phyloP scores from a whole-genome alignment of 2,113 vertebrate genomes.

The Thomomys bottae region DNA sequence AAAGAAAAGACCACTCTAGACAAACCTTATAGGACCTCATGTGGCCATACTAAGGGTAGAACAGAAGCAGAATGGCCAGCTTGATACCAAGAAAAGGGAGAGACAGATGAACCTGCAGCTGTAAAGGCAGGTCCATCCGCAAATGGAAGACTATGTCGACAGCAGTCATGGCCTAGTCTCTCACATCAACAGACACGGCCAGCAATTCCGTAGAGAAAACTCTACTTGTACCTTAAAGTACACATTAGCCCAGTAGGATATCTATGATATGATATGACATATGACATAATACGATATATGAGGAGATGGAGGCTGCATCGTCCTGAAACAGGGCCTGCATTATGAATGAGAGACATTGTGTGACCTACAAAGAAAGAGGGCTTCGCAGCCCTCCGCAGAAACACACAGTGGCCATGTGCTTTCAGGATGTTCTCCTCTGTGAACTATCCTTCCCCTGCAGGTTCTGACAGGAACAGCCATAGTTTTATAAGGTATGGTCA shows the following conservation, averaged over 20 bases:
- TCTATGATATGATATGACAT: neutral
- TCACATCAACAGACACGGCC: too few relatives aligned
- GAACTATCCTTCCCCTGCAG: neutral
- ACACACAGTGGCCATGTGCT: accelerated
- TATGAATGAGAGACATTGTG: accelerated
- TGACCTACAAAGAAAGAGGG: neutral
- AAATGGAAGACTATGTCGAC: too few relatives aligned
- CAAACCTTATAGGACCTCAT: too few relatives aligned
- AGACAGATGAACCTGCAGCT: too few relatives aligned
- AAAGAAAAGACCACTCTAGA: too few relatives aligned
- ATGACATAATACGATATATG: neutral
- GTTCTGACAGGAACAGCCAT: neutral
- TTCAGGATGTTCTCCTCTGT: neutral
- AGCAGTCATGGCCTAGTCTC: too few relatives aligned
- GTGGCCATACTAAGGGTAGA: too few relatives aligned
- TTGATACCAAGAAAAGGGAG: too few relatives aligned
- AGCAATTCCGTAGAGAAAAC: too few relatives aligned
- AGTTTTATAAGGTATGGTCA: neutral
- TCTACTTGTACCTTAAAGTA: neutral
- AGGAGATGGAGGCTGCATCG: neutral
- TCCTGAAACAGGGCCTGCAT: neutral
- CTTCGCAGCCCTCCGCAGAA: neutral
- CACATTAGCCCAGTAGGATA: neutral
- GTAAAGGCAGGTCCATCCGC: too few relatives aligned
- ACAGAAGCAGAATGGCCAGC: too few relatives aligned